Evolutionary conservation across 2,888 invertebrate genomes (phyloP).

Genomic region (Ochropleura leucogaster): DNA sequence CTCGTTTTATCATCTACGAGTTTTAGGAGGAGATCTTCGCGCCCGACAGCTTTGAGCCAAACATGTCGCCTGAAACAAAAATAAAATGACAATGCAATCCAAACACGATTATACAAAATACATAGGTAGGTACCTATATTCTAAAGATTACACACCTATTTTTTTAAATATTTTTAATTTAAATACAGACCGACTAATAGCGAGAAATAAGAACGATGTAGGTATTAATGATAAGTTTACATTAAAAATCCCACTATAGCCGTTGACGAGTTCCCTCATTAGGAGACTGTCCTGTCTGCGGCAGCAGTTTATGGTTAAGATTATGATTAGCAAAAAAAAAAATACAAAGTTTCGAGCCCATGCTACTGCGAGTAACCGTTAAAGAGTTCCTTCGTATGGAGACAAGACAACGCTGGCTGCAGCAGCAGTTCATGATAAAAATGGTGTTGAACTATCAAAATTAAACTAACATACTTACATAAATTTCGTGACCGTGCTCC

Average conservation of each 20-base stretch:
- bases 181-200: neutral
- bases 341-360: neutral
- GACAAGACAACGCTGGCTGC: neutral
- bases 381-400: neutral
- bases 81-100: neutral
- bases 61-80: neutral
- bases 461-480: too few relatives aligned
- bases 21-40: slow-evolving; percentile 2
- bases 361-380: neutral
- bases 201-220: neutral
- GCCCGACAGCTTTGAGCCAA: slow-evolving; percentile 7
- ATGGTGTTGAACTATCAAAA: too few relatives aligned
- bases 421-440: too few relatives aligned
- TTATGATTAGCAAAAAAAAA: neutral
- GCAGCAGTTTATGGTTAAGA: neutral
- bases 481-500: too few relatives aligned
- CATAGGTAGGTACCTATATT: too few relatives aligned
- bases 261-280: neutral
- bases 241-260: neutral
- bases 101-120: neutral
- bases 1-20: slow-evolving; percentile 4
- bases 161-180: neutral
- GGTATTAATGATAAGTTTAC: neutral
- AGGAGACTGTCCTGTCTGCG: neutral
- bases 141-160: too few relatives aligned